Percentiles rank a stretch among this genome's conserved stretches.
These are phyloP conservation scores for Crocodylus rhombifer DNA, from an alignment of 2,797 vertebrate genomes.

Conservation along the genomic window DNA sequence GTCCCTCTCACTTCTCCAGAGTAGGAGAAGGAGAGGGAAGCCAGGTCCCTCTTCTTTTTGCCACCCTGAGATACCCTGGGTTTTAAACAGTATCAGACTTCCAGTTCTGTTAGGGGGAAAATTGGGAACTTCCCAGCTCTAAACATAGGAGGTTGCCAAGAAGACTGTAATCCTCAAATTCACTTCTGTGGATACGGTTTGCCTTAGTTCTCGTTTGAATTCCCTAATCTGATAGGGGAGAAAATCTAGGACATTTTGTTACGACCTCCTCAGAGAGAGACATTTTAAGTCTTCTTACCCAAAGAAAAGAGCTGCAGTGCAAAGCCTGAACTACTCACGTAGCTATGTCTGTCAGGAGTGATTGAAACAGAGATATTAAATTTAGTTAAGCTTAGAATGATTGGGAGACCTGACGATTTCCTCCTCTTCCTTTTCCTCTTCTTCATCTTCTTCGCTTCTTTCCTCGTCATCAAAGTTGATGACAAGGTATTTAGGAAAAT, in stretches of 20 bases:
- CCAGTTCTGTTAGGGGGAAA: not conserved
- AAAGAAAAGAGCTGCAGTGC: not conserved
- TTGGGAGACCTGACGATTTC: not conserved
- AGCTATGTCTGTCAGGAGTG: not conserved
- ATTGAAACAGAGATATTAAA: not conserved
- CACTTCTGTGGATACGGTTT: not conserved
- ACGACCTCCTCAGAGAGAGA: not conserved
- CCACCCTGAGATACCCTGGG: not conserved
- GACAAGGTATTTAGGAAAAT: too few relatives aligned
- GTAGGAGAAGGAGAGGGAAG: not conserved
- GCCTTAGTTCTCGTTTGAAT: not conserved
- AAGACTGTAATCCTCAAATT: not conserved
- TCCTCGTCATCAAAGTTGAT: too few relatives aligned
- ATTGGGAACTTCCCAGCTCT: not conserved
- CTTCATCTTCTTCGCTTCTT: too few relatives aligned
- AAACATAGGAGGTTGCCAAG: not conserved
- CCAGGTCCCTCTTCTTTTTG: not conserved
- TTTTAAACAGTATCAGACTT: not conserved
- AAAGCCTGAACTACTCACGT: not conserved
- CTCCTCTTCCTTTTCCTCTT: not conserved
- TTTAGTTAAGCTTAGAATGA: conserved; percentile 31
- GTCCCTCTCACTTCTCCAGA: too few relatives aligned
- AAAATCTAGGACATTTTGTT: not conserved
- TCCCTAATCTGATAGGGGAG: not conserved
- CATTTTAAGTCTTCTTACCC: not conserved